Percentiles rank a stretch among this genome's conserved stretches.
These are phyloP conservation scores for Ericerus pela DNA, from an alignment of 1,140 invertebrate species.

Conservation along the genomic window DNA sequence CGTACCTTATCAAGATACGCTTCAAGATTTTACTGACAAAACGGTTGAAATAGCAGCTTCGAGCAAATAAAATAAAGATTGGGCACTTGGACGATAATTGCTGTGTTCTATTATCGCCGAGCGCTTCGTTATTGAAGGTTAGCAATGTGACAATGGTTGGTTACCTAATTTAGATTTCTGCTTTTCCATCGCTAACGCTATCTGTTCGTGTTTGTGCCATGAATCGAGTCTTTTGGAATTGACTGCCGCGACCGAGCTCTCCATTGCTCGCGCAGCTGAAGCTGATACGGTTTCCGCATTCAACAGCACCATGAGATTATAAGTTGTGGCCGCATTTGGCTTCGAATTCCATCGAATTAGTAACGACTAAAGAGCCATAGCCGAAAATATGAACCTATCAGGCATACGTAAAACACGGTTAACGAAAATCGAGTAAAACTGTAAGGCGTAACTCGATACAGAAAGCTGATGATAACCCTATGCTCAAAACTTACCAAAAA, in stretches of 20 bases:
- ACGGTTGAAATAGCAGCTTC: neutral
- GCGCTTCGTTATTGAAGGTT: constrained; percentile 40
- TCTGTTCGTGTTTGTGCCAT: constrained; percentile 56
- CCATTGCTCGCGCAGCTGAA: constrained; percentile 23
- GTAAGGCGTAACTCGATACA: neutral
- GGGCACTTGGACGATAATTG: neutral
- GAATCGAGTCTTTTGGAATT: constrained; percentile 26
- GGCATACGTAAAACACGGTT: neutral
- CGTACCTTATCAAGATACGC: constrained; percentile 2
- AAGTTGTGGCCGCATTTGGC: constrained; percentile 7
- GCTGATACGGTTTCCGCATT: constrained; percentile 22
- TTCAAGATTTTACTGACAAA: neutral
- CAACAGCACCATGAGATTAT: constrained; percentile 28
- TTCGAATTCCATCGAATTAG: neutral
- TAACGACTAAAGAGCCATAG: neutral
- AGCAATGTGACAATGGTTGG: too few relatives aligned
- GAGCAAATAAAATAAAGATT: neutral
- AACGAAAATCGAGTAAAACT: neutral
- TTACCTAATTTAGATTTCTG: constrained; percentile 41
- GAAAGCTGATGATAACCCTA: too few relatives aligned
- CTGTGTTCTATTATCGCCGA: neutral
- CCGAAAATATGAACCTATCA: neutral
- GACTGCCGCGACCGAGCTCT: constrained; percentile 24
- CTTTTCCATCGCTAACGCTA: constrained; percentile 50
- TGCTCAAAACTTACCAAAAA: neutral